Conservation (phyloP, 2,113 vertebrate species). For the Genyomyrus donnyi region DNA sequence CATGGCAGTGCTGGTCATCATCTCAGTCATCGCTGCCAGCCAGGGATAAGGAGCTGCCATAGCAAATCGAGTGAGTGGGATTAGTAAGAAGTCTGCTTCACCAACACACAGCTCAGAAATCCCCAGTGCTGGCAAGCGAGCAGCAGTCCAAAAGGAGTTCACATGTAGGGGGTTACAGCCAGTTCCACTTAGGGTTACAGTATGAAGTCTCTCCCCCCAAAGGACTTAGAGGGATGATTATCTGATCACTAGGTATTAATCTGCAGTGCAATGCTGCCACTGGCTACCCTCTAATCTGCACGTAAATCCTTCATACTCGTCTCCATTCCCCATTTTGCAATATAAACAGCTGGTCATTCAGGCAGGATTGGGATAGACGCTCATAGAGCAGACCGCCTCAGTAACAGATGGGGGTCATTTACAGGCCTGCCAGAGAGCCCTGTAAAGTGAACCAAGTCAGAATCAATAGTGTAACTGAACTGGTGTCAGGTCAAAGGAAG, state of each 20-base stretch:
- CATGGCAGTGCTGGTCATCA: constrained; percentile 84
- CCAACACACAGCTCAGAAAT: not conserved
- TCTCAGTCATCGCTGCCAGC: constrained; percentile 87
- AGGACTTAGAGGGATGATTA: not conserved
- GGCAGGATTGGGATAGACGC: not conserved
- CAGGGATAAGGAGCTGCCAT: constrained; percentile 32
- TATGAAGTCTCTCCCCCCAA: not conserved
- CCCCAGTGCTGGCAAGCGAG: not conserved
- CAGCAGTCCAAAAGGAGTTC: not conserved
- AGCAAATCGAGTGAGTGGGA: not conserved
- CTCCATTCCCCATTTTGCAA: not conserved
- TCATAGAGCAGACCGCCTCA: not conserved
- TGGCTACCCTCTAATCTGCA: not conserved
- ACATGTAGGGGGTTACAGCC: not conserved
- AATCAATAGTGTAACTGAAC: not conserved
- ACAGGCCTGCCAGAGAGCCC: not conserved
- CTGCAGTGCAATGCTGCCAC: not conserved
- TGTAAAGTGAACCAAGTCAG: not conserved
- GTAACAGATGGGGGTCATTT: not conserved
- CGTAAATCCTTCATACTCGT: not conserved
- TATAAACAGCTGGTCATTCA: not conserved
- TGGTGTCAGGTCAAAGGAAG: not conserved
- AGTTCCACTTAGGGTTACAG: not conserved
- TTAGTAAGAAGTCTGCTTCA: not conserved
- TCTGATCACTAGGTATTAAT: not conserved